Percentiles rank a stretch among this genome's conserved stretches.
Conservation (phyloP, 2,797 vertebrate genomes). For the Enteromius fasciolatus region DNA sequence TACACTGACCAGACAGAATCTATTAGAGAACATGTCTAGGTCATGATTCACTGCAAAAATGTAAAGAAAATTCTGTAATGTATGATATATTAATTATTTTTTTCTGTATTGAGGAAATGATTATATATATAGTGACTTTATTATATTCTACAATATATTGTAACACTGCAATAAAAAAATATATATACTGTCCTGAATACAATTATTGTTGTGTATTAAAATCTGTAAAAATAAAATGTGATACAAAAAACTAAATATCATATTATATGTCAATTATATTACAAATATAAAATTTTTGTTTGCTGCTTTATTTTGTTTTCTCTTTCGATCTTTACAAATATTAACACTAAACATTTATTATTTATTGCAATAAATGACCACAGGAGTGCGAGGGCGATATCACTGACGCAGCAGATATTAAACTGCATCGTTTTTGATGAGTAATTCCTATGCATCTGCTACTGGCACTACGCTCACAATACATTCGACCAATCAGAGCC, state of each 20-base stretch:
- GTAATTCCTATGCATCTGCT: background rate
- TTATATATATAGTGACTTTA: background rate
- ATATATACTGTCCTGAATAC: background rate
- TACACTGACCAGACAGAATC: constrained; percentile 20
- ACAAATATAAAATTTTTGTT: background rate
- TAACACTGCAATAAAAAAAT: background rate
- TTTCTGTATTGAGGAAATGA: background rate
- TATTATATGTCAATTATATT: background rate
- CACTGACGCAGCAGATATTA: constrained; percentile 11
- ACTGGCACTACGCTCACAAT: background rate
- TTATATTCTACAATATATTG: background rate
- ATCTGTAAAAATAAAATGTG: background rate
- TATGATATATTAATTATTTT: background rate
- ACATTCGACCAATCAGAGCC: background rate
- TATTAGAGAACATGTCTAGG: background rate
- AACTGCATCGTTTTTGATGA: background rate
- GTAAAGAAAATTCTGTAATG: background rate
- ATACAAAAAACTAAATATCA: background rate
- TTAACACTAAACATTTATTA: background rate
- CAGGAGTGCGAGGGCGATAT: background rate
- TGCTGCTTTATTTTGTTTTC: background rate
- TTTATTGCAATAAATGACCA: background rate
- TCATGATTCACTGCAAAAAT: background rate
- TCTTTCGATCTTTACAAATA: background rate
- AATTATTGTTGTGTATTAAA: background rate